Percentiles rank a stretch among this genome's conserved stretches.
These are phyloP conservation scores for Chymomyza procnemis DNA, from an alignment of 2,888 invertebrate genomes.

Conservation along the genomic window DNA sequence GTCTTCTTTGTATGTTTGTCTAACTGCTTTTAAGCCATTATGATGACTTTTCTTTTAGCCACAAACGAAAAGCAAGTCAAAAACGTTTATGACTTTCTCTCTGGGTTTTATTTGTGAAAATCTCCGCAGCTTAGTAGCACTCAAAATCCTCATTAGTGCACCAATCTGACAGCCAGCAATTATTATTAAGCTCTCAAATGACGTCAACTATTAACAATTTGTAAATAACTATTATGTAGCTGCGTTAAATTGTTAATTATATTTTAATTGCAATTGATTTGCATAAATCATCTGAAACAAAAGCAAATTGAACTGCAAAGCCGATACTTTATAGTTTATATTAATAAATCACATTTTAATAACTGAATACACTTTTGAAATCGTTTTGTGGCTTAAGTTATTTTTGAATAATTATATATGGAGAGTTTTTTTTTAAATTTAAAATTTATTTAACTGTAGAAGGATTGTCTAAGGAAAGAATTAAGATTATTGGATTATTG, in stretches of 20 bases:
- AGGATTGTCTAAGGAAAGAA: no score
- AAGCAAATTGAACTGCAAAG: slow-evolving; percentile 2
- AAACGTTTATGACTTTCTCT: slow-evolving; percentile 52
- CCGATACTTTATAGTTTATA: not conserved
- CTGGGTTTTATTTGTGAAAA: not conserved
- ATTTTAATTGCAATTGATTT: slow-evolving; percentile 25
- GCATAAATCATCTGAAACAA: slow-evolving; percentile 17
- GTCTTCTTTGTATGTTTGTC: slow-evolving; percentile 47
- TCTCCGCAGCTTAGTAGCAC: not conserved
- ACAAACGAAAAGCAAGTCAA: slow-evolving; percentile 15
- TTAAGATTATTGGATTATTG: no score
- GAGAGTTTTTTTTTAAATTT: no score
- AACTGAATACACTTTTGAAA: no score
- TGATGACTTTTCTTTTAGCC: slow-evolving; percentile 59
- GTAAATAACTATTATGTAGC: not conserved
- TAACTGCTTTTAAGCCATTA: slow-evolving; percentile 53
- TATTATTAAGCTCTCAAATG: not conserved
- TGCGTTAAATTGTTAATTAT: slow-evolving; percentile 21
- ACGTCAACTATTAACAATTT: not conserved
- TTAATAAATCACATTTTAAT: not conserved
- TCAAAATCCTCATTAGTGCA: not conserved
- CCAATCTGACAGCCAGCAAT: not conserved
- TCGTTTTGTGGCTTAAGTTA: no score
- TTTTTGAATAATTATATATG: no score
- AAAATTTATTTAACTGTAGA: no score